A percentile compares a stretch with the other conserved stretches of the same genome.
These are phyloP conservation scores for Leptinotarsa texana DNA, from an alignment of 1,140 invertebrate genomes.

Conservation along the genomic window DNA sequence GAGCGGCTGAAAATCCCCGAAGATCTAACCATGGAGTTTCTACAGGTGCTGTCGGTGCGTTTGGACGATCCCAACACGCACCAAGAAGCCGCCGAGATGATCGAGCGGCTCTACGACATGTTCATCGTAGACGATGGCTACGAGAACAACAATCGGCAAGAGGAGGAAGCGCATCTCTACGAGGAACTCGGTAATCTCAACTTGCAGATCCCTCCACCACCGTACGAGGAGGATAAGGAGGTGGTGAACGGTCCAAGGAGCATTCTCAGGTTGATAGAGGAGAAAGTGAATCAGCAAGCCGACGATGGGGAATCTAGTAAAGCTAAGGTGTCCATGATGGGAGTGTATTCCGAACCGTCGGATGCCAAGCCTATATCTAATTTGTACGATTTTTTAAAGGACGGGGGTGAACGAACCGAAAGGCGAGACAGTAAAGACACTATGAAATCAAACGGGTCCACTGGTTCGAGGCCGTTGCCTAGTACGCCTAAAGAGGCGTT, in stretches of 20 bases:
- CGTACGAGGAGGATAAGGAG: slow-evolving; percentile 49
- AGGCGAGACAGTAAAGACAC: slow-evolving; percentile 48
- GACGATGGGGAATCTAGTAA: slow-evolving; percentile 54
- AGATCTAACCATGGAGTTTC: slow-evolving; percentile 73
- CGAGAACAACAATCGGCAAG: slow-evolving; percentile 63
- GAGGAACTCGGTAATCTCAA: slow-evolving; percentile 63
- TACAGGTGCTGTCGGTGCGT: slow-evolving; percentile 69
- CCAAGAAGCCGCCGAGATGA: slow-evolving; percentile 74
- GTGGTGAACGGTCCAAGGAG: slow-evolving; percentile 47
- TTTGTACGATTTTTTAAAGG: slow-evolving; percentile 72
- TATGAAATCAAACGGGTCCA: slow-evolving; percentile 56
- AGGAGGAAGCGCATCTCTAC: slow-evolving; percentile 67
- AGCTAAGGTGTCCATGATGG: slow-evolving; percentile 63
- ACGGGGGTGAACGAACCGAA: slow-evolving; percentile 51
- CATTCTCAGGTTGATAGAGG: slow-evolving; percentile 52
- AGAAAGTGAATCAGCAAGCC: slow-evolving; percentile 58
- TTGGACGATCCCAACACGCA: slow-evolving; percentile 74
- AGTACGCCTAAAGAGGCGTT: slow-evolving; percentile 60
- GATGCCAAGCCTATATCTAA: slow-evolving; percentile 71
- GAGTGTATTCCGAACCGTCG: slow-evolving; percentile 74
- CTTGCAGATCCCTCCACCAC: slow-evolving; percentile 55
- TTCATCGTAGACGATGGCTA: slow-evolving; percentile 75
- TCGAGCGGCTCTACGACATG: slow-evolving; percentile 76
- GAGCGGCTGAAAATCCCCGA: slow-evolving; percentile 69
- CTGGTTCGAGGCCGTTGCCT: slow-evolving; percentile 66